Percentiles rank a stretch among this genome's conserved stretches.
Conservation (phyloP, 2,797 vertebrate species). For the Pantherophis vulpinus region DNA sequence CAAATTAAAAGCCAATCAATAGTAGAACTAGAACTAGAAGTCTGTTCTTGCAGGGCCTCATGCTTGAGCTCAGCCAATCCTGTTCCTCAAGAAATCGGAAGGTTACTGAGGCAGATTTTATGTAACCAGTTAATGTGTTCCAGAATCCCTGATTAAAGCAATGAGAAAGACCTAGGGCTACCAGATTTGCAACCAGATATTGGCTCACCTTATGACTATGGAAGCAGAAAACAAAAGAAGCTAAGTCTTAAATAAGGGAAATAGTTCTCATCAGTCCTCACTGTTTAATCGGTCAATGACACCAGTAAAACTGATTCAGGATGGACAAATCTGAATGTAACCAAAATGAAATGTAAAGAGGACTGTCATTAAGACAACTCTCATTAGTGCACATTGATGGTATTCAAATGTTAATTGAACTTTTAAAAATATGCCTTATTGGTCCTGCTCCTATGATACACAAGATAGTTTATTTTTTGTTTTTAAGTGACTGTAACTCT, state of each 20-base stretch:
- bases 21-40: conserved; percentile 72
- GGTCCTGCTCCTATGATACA: not conserved
- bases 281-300: conserved; percentile 20
- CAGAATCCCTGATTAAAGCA: conserved; percentile 33
- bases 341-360: not conserved
- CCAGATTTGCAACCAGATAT: conserved; percentile 41
- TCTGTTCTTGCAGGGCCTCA: conserved; percentile 71
- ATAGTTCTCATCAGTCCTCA: conserved; percentile 23
- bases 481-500: not conserved
- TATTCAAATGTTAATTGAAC: not conserved
- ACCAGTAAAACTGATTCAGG: conserved; percentile 28
- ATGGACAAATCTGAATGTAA: not conserved
- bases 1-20: conserved; percentile 71
- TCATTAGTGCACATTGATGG: not conserved
- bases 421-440: not conserved
- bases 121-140: conserved; percentile 30
- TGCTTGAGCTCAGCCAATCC: conserved; percentile 71
- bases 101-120: conserved; percentile 68
- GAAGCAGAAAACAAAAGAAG: conserved; percentile 49
- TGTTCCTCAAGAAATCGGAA: conserved; percentile 69
- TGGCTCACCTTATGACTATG: conserved; percentile 19
- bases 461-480: not conserved
- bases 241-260: conserved; percentile 1
- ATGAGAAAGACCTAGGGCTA: conserved; percentile 38
- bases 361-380: not conserved